phyloP scores from a whole-genome alignment of 1,140 invertebrate genomes.

The Hormaphis cornu region DNA sequence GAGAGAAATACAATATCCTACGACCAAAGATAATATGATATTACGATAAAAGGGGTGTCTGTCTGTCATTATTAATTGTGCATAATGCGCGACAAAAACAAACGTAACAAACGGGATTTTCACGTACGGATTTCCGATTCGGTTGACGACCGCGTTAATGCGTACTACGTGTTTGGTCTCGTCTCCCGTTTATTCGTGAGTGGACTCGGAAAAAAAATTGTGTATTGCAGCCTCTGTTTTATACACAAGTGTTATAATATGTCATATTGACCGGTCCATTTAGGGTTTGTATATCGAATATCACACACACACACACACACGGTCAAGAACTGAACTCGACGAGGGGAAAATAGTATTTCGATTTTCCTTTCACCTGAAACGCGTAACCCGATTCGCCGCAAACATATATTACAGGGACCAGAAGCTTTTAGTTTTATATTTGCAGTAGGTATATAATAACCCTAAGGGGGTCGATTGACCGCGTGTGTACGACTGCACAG shows the following conservation, averaged over 20 bases:
- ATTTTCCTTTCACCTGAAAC: constrained; percentile 30
- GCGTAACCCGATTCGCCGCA: constrained; percentile 16
- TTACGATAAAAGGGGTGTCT: neutral
- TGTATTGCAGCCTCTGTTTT: too few relatives aligned
- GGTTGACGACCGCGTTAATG: constrained; percentile 4
- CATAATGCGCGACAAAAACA: constrained; percentile 26
- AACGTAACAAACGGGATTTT: neutral
- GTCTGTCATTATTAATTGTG: constrained; percentile 1
- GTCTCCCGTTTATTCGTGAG: neutral
- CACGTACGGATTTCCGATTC: constrained; percentile 27
- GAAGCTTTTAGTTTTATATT: constrained; percentile 21
- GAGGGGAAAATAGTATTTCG: neutral
- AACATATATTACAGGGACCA: neutral
- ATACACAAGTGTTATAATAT: neutral
- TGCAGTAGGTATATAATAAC: too few relatives aligned
- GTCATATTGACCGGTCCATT: constrained; percentile 28
- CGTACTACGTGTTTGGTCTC: neutral
- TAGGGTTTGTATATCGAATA: constrained; percentile 11
- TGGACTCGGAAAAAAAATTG: neutral
- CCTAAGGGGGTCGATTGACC: neutral
- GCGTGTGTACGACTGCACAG: neutral
- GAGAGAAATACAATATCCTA: constrained; percentile 22
- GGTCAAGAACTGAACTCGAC: constrained; percentile 19
- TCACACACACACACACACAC: neutral
- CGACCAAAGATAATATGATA: neutral